These are phyloP conservation scores for Bombus pascuorum DNA, from an alignment of 1,140 invertebrate genomes.

Conservation along the genomic window DNA sequence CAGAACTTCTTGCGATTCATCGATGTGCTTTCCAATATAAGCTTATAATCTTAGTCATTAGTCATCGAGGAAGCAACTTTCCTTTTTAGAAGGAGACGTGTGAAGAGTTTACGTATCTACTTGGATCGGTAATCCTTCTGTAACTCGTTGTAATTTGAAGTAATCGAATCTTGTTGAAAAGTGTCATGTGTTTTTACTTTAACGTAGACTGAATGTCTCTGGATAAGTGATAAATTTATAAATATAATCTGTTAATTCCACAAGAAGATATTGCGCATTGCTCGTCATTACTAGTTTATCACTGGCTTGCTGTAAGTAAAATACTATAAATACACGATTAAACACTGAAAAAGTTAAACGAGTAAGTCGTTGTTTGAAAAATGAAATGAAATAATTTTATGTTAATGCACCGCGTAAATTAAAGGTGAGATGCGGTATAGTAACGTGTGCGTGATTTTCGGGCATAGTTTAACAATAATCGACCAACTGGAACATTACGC, in stretches of 20 bases:
- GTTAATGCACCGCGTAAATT: background rate
- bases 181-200: too few relatives aligned
- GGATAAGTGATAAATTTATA: too few relatives aligned
- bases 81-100: background rate
- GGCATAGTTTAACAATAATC: conserved; percentile 38
- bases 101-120: background rate
- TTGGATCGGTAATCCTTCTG: too few relatives aligned
- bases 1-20: background rate
- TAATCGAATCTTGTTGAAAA: background rate
- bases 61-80: background rate
- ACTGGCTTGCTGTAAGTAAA: background rate
- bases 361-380: background rate
- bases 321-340: too few relatives aligned
- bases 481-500: conserved; percentile 16
- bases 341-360: background rate
- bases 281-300: too few relatives aligned
- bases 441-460: conserved; percentile 26
- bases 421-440: background rate
- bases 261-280: too few relatives aligned
- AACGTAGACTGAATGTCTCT: too few relatives aligned
- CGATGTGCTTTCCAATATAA: conserved; percentile 19
- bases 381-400: background rate
- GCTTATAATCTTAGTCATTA: background rate
- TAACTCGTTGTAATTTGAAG: background rate
- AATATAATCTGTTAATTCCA: background rate